These are phyloP conservation scores for Boloria selene DNA, from an alignment of 2,888 invertebrate species.

Conservation along the genomic window DNA sequence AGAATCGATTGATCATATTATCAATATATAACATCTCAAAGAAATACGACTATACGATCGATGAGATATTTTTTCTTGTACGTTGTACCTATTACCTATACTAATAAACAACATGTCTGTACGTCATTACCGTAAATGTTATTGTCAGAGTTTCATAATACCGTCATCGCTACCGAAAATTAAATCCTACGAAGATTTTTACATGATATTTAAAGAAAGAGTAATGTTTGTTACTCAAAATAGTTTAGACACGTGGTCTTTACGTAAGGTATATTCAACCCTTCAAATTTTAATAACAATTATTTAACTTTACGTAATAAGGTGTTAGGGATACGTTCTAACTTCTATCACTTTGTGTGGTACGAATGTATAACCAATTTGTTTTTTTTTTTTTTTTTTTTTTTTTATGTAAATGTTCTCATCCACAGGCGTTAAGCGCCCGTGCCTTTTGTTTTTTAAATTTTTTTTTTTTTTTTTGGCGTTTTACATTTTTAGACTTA, in stretches of 20 bases:
- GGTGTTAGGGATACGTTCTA: no score
- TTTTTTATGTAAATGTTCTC: no score
- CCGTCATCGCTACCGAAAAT: conserved; percentile 16
- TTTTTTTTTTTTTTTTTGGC: no score
- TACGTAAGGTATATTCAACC: conserved; percentile 7
- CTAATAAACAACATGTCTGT: conserved; percentile 17
- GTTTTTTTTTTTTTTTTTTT: no score
- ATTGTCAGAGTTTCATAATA: conserved; percentile 15
- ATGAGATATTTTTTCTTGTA: conserved; percentile 7
- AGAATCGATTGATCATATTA: background rate
- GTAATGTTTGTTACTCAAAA: conserved; percentile 22
- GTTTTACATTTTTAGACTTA: no score
- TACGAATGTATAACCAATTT: no score
- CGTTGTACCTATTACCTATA: conserved; percentile 2
- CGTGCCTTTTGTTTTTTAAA: no score
- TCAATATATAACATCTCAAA: conserved; percentile 3
- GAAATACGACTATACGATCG: conserved; percentile 2
- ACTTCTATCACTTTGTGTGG: no score
- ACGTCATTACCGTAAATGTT: conserved; percentile 11
- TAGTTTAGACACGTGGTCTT: conserved; percentile 23
- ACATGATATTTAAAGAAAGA: conserved; percentile 7
- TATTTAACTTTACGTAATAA: no score
- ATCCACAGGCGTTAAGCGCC: no score
- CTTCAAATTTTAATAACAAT: no score
- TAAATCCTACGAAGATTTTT: background rate